Conservation (phyloP, 2,113 vertebrate genomes). For the Pipra filicauda region DNA sequence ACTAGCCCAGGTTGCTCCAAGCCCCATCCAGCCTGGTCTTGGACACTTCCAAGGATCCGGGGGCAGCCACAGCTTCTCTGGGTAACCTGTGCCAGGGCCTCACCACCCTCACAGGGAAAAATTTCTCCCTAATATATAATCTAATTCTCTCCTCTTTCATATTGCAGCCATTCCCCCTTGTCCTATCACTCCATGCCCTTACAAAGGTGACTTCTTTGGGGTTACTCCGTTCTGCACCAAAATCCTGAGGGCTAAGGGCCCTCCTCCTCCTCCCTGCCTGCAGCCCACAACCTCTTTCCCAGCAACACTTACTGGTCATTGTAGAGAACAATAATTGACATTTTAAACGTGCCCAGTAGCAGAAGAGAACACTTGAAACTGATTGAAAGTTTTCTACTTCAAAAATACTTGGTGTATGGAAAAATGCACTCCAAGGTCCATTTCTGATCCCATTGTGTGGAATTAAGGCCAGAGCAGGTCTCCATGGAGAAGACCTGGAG, state of each 20-base stretch:
- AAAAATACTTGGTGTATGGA: not conserved
- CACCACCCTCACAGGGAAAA: accelerated
- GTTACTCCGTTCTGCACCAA: not conserved
- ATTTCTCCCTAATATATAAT: not conserved
- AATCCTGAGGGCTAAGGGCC: not conserved
- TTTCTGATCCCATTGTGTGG: not conserved
- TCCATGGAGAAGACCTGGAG: not conserved
- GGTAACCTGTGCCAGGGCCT: not conserved
- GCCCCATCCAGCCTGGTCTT: accelerated
- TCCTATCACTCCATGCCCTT: not conserved
- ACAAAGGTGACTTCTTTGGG: not conserved
- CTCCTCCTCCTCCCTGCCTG: not conserved
- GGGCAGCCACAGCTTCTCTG: not conserved
- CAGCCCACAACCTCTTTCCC: not conserved
- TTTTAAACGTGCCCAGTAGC: not conserved
- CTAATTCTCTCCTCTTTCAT: not conserved
- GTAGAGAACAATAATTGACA: not conserved
- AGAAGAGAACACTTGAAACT: not conserved
- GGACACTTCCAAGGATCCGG: not conserved
- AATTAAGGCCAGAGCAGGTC: not conserved
- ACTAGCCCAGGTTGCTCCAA: accelerated
- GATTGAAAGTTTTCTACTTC: not conserved
- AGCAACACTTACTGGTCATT: not conserved
- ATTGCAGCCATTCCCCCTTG: not conserved
- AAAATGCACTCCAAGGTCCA: not conserved